phyloP scores from a whole-genome alignment of 2,113 vertebrate genomes.

The Gavialis gangeticus region DNA sequence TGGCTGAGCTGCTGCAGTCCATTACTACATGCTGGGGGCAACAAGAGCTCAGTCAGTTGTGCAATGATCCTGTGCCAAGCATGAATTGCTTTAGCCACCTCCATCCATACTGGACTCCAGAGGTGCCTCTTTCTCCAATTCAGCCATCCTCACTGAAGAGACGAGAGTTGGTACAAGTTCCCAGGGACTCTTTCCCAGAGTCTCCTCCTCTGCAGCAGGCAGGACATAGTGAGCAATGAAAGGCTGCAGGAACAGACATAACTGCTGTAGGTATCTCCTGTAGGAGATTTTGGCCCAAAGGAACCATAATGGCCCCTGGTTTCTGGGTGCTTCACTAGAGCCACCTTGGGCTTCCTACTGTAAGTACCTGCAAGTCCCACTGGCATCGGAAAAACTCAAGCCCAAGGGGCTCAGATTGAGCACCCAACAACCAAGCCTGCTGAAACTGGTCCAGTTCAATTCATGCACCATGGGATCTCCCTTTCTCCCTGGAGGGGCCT shows the following conservation, averaged over 20 bases:
- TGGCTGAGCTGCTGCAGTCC: background rate
- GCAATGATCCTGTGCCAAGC: background rate
- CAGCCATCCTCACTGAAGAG: background rate
- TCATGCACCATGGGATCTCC: background rate
- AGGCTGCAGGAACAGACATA: background rate
- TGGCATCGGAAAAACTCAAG: background rate
- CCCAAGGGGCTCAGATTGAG: background rate
- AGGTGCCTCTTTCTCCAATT: background rate
- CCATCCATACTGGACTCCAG: background rate
- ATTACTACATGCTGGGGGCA: background rate
- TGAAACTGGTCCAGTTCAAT: too few relatives aligned
- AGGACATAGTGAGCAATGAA: too few relatives aligned
- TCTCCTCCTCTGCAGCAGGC: background rate
- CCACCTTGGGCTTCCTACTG: background rate
- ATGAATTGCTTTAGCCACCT: too few relatives aligned
- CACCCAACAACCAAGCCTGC: background rate
- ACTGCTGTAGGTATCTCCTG: background rate
- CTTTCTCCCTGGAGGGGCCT: background rate
- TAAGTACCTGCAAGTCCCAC: background rate
- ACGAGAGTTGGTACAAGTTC: background rate
- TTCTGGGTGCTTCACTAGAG: background rate
- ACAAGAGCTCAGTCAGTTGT: background rate
- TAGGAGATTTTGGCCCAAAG: background rate
- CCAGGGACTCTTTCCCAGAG: background rate
- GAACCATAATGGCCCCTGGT: background rate